Base-by-base conservation (phyloP, 2,888 invertebrate genomes). In the Pilophorus perplexus region DNA sequence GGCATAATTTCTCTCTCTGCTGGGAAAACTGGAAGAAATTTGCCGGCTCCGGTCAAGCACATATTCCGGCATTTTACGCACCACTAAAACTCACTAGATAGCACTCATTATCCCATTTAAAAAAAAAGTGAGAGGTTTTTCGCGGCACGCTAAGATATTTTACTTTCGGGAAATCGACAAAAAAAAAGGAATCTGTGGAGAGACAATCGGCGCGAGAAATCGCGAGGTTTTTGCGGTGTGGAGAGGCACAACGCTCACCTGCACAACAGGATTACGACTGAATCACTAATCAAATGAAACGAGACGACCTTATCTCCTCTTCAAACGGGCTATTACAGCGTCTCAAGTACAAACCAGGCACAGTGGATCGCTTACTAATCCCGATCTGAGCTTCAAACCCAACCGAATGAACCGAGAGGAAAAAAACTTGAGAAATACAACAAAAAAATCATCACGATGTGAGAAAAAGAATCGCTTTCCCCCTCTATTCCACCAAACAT, bases 21-120 rank as follows among this genome's bases (percentile, higher is more conserved):
- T 64, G 12, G 64, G 64, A 25, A 64, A 64, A 52, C 64, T 64
- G 16, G 37, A 25, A 6, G 64, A 64, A 52, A 54, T 64, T 16
- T 20, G 18, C n/a, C 64, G 37, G 5, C 52, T 40, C 10, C 64
- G 38, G 5, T 55, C 44, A 10, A 59, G 16, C 62, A 48, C n/a
- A 14, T 22, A 10, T 25, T 59, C 59, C 10, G 37, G 37, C 55
- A 55, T 55, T 18, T 12, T 33, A 8, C 33, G 12, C 33, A 8
- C 12, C 33, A 33, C 33, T 8, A 33, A 12, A 33, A 33, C 33
- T n/a, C n/a, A n/a, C n/a, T n/a, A n/a, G n/a, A n/a, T n/a, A n/a
- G n/a, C n/a, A n/a, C n/a, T n/a, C n/a, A n/a, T n/a, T n/a, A n/a
- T n/a, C n/a, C n/a, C n/a, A n/a, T n/a, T n/a, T n/a, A n/a, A n/a